These are phyloP conservation scores for Coelopa pilipes DNA, from an alignment of 2,888 invertebrate species.

Conservation along the genomic window DNA sequence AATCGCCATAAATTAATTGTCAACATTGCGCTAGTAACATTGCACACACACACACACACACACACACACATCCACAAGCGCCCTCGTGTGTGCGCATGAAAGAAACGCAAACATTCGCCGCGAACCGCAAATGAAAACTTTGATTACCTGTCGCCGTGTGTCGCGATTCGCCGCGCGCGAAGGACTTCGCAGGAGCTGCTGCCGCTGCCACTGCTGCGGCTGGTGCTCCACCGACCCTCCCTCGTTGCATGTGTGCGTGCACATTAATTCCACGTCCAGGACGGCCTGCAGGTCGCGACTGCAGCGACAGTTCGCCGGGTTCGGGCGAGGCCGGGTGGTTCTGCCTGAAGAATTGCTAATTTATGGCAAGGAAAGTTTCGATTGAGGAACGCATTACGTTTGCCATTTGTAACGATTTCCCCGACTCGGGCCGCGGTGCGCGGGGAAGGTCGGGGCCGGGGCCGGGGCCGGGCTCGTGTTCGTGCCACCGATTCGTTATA, in stretches of 20 bases:
- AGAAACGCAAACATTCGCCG: conserved; percentile 33
- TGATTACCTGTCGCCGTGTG: conserved; percentile 34
- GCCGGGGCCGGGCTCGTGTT: background rate
- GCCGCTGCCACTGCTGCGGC: background rate
- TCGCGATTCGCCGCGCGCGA: background rate
- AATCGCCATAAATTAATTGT: conserved; percentile 65
- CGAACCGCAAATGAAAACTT: conserved; percentile 38
- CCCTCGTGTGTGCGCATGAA: conserved; percentile 14
- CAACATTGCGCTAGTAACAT: conserved; percentile 56
- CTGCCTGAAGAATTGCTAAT: conserved; percentile 12
- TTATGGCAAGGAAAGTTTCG: conserved; percentile 28
- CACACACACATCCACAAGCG: conserved; percentile 37
- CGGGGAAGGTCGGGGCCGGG: background rate
- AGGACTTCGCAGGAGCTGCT: background rate
- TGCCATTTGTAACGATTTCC: background rate
- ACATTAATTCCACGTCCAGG: conserved; percentile 22
- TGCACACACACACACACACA: conserved; percentile 41
- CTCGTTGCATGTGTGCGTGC: conserved; percentile 31
- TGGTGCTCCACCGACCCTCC: conserved; percentile 15
- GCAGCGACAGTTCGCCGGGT: conserved; percentile 29
- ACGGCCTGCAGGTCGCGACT: background rate
- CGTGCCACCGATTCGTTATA: conserved; percentile 3
- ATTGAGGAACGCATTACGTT: conserved; percentile 32
- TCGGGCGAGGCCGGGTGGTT: background rate
- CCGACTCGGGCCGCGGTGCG: background rate